These are phyloP conservation scores for Harpalus rubripes DNA, from an alignment of 2,888 invertebrate species.

Conservation along the genomic window DNA sequence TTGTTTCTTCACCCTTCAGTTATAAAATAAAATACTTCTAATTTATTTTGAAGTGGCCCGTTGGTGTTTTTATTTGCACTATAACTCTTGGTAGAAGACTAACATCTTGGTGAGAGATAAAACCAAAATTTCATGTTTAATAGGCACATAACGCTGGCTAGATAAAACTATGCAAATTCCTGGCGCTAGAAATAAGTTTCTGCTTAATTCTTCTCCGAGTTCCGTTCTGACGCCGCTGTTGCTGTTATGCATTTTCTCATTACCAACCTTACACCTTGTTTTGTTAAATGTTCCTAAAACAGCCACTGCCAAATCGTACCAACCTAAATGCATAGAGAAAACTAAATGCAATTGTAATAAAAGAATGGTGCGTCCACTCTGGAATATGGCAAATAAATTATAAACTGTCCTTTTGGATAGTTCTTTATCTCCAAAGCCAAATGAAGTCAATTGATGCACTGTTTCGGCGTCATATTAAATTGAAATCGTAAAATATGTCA, in stretches of 20 bases:
- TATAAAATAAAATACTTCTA: not conserved
- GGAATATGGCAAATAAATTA: too few species aligned
- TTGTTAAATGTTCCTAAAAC: constrained; percentile 17
- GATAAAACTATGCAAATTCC: constrained; percentile 30
- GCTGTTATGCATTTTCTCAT: constrained; percentile 49
- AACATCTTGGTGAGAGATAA: constrained; percentile 4
- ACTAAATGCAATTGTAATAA: too few species aligned
- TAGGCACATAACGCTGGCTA: constrained; percentile 23
- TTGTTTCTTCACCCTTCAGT: too few species aligned
- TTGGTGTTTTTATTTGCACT: not conserved
- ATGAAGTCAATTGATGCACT: too few species aligned
- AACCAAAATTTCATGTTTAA: constrained; percentile 37
- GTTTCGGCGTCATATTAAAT: too few species aligned
- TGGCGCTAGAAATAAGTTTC: constrained; percentile 26
- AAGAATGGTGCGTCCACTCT: too few species aligned
- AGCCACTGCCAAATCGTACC: not conserved
- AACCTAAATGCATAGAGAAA: not conserved
- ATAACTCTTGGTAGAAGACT: constrained; percentile 1
- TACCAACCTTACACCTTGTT: constrained; percentile 36
- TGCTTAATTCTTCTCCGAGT: not conserved
- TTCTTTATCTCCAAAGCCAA: too few species aligned
- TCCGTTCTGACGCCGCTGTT: not conserved
- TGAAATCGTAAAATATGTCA: too few species aligned
- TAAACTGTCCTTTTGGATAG: too few species aligned
- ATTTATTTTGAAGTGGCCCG: not conserved